Conservation (phyloP, 2,888 invertebrate species). For the Pecten maximus region DNA sequence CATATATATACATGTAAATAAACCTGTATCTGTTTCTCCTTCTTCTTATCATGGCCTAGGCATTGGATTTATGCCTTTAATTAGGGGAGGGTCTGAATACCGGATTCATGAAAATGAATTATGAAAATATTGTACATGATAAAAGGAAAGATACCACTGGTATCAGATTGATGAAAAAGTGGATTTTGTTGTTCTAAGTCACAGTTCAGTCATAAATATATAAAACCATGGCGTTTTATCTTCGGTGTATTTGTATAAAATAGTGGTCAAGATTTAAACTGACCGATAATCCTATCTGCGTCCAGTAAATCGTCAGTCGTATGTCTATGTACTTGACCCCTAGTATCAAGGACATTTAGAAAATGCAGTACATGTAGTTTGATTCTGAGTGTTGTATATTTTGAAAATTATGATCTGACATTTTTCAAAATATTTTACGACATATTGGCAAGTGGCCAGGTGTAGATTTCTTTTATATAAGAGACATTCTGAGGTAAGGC, state of each 20-base stretch:
- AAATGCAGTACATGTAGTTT: neutral
- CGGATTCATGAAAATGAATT: neutral
- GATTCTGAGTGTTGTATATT: neutral
- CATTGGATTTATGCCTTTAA: neutral
- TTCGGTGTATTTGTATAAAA: neutral
- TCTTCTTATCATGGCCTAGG: neutral
- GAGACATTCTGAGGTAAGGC: neutral
- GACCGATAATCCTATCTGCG: neutral
- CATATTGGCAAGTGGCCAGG: neutral
- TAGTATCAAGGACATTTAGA: neutral
- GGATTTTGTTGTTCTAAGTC: neutral
- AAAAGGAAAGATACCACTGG: neutral
- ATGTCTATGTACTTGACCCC: neutral
- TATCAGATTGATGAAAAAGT: neutral
- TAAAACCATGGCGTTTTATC: neutral
- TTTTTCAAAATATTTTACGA: neutral
- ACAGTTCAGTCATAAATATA: neutral
- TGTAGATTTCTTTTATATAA: neutral
- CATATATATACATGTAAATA: no score
- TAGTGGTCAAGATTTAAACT: neutral
- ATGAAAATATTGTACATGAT: neutral
- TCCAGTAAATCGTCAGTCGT: neutral
- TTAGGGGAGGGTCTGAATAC: neutral
- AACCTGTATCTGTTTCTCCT: no score
- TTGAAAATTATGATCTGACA: neutral